These are phyloP conservation scores for Athene cunicularia DNA, from an alignment of 2,113 vertebrate genomes.

Conservation along the genomic window DNA sequence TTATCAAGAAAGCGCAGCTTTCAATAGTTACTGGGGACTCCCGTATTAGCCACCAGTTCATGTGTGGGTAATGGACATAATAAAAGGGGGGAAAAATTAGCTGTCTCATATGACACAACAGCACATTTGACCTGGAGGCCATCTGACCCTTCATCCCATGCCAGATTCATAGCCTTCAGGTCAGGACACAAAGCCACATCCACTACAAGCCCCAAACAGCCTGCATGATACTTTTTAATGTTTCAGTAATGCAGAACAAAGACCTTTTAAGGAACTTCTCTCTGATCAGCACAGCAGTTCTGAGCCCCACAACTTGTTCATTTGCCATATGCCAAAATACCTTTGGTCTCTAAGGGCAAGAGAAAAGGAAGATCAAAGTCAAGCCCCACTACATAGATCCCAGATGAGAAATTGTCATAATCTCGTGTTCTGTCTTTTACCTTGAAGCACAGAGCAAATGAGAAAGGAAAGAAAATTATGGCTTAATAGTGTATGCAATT, in stretches of 20 bases:
- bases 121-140: not conserved
- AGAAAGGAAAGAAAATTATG: constrained; percentile 27
- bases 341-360: not conserved
- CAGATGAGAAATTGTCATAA: constrained; percentile 20
- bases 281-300: not conserved
- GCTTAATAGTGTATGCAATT: constrained; percentile 10
- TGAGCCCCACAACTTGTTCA: not conserved
- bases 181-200: not conserved
- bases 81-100: accelerated
- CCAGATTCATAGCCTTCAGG: not conserved
- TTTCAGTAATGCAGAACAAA: not conserved
- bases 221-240: not conserved
- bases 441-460: constrained; percentile 7
- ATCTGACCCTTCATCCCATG: not conserved
- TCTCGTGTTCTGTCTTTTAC: not conserved
- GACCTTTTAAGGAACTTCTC: not conserved
- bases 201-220: not conserved
- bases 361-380: constrained; percentile 44
- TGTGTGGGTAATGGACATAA: not conserved
- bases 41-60: not conserved
- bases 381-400: not conserved
- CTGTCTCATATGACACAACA: not conserved
- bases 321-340: not conserved
- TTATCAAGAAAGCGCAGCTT: not conserved
- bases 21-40: not conserved